Evolutionary conservation across 1,140 invertebrate species (phyloP).

Genomic region (Eulimnadia texana): DNA sequence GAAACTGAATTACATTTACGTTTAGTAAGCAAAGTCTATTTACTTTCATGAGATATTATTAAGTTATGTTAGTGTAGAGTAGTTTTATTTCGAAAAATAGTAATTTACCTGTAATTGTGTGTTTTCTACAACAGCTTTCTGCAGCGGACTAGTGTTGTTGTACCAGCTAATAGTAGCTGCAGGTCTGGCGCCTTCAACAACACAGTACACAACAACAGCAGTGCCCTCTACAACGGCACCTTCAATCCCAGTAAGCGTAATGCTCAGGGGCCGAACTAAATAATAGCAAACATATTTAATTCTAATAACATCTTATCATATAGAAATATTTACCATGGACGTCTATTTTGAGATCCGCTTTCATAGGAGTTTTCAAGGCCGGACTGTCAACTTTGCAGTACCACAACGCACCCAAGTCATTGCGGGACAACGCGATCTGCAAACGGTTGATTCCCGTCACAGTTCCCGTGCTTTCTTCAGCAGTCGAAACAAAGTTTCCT

Average conservation of each 20-base stretch:
- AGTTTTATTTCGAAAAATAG: background rate
- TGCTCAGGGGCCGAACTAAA: constrained; percentile 58
- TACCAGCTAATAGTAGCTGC: constrained; percentile 69
- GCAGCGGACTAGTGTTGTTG: constrained; percentile 41
- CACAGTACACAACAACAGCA: constrained; percentile 57
- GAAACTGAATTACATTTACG: too few species aligned
- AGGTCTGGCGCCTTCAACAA: constrained; percentile 57
- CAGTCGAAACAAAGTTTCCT: constrained; percentile 25
- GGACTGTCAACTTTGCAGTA: constrained; percentile 42
- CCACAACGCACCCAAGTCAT: constrained; percentile 56
- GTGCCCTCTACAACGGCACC: constrained; percentile 59
- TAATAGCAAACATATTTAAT: background rate
- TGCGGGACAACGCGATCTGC: constrained; percentile 49
- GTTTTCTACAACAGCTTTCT: constrained; percentile 2
- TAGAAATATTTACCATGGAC: constrained; percentile 52
- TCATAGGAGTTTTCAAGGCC: constrained; percentile 21
- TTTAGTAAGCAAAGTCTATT: too few species aligned
- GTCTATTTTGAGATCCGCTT: constrained; percentile 44
- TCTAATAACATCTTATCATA: too few species aligned
- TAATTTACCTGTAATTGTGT: constrained; percentile 2
- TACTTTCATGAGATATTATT: too few species aligned
- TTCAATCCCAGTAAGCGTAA: constrained; percentile 53
- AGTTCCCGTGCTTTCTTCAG: constrained; percentile 35
- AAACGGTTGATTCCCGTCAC: constrained; percentile 46
- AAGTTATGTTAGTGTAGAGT: background rate